A percentile compares a stretch with the other conserved stretches of the same genome.
These are phyloP conservation scores for Ellobius talpinus DNA, from an alignment of 2,113 vertebrate species.

Conservation along the genomic window DNA sequence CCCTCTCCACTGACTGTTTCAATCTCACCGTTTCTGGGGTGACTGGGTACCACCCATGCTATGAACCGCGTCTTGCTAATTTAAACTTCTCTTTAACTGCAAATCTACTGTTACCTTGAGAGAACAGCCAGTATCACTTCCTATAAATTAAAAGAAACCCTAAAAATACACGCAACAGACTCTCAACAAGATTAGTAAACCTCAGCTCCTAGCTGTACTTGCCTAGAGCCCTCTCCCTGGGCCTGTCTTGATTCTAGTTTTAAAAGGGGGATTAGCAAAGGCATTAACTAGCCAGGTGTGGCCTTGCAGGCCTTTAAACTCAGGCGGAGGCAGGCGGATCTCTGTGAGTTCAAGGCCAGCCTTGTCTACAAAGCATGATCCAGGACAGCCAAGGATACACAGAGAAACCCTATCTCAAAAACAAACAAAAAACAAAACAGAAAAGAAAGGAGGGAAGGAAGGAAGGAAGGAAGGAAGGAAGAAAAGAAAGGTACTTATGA, in stretches of 20 bases:
- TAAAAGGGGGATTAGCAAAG: constrained; percentile 14
- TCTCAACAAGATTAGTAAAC: neutral
- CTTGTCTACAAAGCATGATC: neutral
- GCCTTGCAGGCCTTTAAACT: neutral
- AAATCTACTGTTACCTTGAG: neutral
- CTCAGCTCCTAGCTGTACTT: neutral
- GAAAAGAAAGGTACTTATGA: too few relatives aligned
- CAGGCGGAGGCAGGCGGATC: neutral
- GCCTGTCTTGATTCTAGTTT: constrained; percentile 53
- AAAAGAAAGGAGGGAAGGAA: neutral
- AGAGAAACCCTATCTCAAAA: neutral
- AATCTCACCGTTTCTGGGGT: neutral
- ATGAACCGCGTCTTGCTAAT: neutral
- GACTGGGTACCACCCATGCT: neutral
- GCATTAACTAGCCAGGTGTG: neutral
- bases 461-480: neutral
- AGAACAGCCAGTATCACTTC: constrained; percentile 60
- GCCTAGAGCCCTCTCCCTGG: neutral
- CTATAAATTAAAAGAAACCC: constrained; percentile 64
- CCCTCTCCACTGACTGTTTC: neutral
- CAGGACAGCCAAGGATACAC: neutral
- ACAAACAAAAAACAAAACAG: neutral
- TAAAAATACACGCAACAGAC: constrained; percentile 70
- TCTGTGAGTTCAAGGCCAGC: neutral
- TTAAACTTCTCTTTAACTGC: constrained; percentile 29